These are phyloP conservation scores for Chrysaora quinquecirrha DNA, from an alignment of 30 jellyfish, hydroid and myxozoan genomes.

Conservation along the genomic window DNA sequence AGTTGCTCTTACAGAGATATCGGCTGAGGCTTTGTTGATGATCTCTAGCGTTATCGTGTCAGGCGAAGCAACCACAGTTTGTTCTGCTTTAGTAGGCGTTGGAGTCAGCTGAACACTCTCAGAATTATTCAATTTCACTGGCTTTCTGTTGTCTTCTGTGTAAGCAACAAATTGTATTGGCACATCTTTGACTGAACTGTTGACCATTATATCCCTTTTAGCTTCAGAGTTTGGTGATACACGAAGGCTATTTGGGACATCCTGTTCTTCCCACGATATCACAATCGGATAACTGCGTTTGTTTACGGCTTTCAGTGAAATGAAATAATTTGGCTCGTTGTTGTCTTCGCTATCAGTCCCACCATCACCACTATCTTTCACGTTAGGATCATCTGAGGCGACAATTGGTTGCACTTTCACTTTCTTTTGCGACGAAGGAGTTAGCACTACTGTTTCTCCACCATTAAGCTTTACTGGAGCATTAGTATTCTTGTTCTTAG, in stretches of 20 bases:
- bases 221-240: background rate
- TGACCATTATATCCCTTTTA: background rate
- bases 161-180: background rate
- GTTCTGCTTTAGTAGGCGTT: background rate
- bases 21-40: conserved; percentile 32
- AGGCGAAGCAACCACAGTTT: conserved; percentile 11
- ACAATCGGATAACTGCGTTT: background rate
- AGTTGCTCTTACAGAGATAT: background rate
- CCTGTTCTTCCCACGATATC: background rate
- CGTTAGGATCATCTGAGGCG: background rate
- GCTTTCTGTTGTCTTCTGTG: background rate
- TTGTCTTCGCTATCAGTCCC: too few relatives aligned
- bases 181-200: background rate
- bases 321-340: background rate
- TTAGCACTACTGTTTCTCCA: background rate
- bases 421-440: background rate
- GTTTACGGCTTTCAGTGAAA: background rate
- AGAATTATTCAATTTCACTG: background rate
- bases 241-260: background rate
- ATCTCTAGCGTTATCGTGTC: conserved; percentile 8
- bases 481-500: conserved; percentile 7
- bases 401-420: background rate
- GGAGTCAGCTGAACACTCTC: conserved; percentile 24
- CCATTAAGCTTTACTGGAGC: conserved; percentile 26
- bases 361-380: background rate